Base-by-base conservation (phyloP, 2,888 invertebrate genomes). In the Aspidiotus rigidus region DNA sequence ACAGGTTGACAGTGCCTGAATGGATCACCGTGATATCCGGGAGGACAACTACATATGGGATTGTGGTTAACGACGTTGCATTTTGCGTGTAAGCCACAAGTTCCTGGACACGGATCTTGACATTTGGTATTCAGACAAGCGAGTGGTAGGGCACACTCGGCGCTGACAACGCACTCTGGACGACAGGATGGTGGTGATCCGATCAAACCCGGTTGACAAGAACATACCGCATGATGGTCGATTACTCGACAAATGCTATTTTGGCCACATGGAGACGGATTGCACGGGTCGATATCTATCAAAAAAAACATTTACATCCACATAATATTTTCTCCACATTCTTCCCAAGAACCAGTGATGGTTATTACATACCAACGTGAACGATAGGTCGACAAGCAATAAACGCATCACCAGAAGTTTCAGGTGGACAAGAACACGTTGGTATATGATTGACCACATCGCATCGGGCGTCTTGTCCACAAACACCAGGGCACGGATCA, bases 231-330 rank as follows among this genome's bases (percentile, higher is more conserved):
- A 72, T 81, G 81, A 15, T 83, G 82, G 11, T 82, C 83, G 10
- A 81, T 80, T 61, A 81, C 81, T 40, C 84, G 82, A 74, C 88
- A 88, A 72, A 86, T 84, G 0, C 87, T 82, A 74, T 88, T 89
- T 9, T 86, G 80, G 53, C 88, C 88, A 75, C 89, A 89, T 0
- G 87, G 86, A 17, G 85, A 84, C 54, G 87, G 86, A 75, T 82
- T 82, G 74, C 80, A 79, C 9, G 73, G 73, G 60, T 73, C 69
- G 44, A 63, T 8, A 56, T 69, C 69, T 69, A 13, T 9, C 40
- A 10, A 42, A 16, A 62, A 62, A 15, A 15, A 57, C 11, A 62
- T 62, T n/a, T 41, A 28, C 9, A 44, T 16, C n/a, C 1, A 49
- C 7, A n/a, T 28, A 28, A 1, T 28, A 28, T 28, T 5, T 28